Conservation (phyloP, 2,113 vertebrate species). For the Motacilla alba region DNA sequence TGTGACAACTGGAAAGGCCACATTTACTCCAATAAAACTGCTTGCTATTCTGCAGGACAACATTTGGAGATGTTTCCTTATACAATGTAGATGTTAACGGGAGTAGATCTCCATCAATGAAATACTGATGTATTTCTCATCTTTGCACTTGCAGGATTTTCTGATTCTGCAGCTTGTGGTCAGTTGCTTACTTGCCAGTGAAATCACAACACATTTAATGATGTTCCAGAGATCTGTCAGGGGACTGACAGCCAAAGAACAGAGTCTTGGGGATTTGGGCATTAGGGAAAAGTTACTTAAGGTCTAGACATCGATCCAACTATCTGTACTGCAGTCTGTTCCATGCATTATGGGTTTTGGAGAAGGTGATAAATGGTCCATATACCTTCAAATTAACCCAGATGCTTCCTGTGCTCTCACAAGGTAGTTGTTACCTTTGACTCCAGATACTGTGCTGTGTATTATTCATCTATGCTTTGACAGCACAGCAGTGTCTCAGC, state of each 20-base stretch:
- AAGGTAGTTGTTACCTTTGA: background rate
- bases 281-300: constrained; percentile 41
- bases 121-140: constrained; percentile 43
- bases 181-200: background rate
- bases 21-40: constrained; percentile 13
- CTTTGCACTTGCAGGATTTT: background rate
- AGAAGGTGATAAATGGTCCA: background rate
- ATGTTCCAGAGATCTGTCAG: background rate
- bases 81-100: constrained; percentile 2
- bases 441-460: background rate
- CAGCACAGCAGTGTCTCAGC: background rate
- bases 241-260: background rate
- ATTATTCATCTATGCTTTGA: background rate
- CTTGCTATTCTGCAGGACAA: constrained; percentile 34
- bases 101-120: constrained; percentile 29
- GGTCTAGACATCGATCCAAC: constrained; percentile 1
- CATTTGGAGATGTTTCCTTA: constrained; percentile 53
- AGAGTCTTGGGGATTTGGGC: constrained; percentile 39
- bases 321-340: background rate
- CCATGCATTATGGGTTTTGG: background rate
- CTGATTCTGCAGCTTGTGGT: background rate
- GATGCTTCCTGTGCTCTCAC: background rate
- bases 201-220: background rate
- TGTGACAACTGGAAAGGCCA: constrained; percentile 1
- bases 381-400: background rate